phyloP scores from a whole-genome alignment of 2,888 invertebrate species.

The Pristionchus arcanus region DNA sequence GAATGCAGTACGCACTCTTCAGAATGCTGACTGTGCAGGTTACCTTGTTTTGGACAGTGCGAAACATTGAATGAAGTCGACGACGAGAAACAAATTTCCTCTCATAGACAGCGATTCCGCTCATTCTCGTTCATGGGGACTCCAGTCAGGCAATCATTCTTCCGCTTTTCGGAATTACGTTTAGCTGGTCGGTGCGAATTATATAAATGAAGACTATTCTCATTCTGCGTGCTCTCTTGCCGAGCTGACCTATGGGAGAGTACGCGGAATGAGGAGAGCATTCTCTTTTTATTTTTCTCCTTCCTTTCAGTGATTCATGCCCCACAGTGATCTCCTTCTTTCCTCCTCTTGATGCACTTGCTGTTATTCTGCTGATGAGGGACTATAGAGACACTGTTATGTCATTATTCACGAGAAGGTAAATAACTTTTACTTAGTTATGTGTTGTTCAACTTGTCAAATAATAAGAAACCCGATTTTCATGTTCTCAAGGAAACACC shows the following conservation, averaged over 20 bases:
- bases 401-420: neutral
- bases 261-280: neutral
- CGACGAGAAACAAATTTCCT: neutral
- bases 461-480: too few relatives aligned
- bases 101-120: neutral
- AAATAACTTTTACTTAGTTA: too few relatives aligned
- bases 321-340: neutral
- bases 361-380: neutral
- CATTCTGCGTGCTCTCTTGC: too few relatives aligned
- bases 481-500: too few relatives aligned
- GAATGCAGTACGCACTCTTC: neutral
- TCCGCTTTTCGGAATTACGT: neutral
- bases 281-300: too few relatives aligned
- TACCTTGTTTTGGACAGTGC: neutral
- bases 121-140: neutral
- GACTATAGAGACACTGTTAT: neutral
- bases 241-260: too few relatives aligned
- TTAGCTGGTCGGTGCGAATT: neutral
- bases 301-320: neutral
- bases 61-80: neutral
- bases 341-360: neutral
- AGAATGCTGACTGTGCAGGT: neutral
- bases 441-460: too few relatives aligned
- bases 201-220: too few relatives aligned
- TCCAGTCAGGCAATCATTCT: neutral